Percentiles rank a stretch among this genome's conserved stretches.
phyloP scores from a whole-genome alignment of 2,113 vertebrate species.

The Dasyprocta punctata region DNA sequence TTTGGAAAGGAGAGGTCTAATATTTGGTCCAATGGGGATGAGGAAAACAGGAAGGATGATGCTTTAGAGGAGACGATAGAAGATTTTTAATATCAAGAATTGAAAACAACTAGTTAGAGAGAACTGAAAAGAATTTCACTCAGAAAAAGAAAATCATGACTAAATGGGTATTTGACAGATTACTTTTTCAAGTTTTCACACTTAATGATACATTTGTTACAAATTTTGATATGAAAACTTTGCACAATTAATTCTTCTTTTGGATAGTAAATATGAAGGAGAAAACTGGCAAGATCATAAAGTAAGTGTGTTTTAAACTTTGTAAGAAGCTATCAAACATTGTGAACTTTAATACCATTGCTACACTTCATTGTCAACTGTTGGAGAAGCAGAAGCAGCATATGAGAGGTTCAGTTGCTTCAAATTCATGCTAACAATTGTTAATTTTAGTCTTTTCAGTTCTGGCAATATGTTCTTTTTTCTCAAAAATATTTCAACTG shows the following conservation, averaged over 20 bases:
- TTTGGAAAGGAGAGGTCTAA: fast-evolving
- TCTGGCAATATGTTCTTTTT: background rate
- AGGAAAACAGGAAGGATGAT: too few species aligned
- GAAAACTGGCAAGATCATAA: background rate
- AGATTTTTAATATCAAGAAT: background rate
- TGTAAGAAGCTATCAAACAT: background rate
- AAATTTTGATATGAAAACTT: background rate
- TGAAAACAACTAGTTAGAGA: background rate
- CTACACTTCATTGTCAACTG: background rate
- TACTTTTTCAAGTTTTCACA: background rate
- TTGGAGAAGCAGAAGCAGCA: background rate
- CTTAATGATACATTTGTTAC: background rate
- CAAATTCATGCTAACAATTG: background rate
- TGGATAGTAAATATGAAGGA: background rate
- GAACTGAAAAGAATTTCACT: background rate
- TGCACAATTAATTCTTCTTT: background rate
- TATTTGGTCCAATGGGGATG: background rate
- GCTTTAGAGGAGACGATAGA: background rate
- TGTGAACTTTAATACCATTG: background rate
- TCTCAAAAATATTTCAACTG: background rate
- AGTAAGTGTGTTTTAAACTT: background rate
- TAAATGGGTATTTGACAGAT: background rate
- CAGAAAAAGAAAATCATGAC: background rate
- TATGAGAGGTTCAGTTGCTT: background rate
- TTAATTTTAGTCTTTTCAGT: background rate